A percentile compares a stretch with the other conserved stretches of the same genome.
Conservation (phyloP, 2,888 invertebrate genomes). For the Nasonovia ribisnigri region DNA sequence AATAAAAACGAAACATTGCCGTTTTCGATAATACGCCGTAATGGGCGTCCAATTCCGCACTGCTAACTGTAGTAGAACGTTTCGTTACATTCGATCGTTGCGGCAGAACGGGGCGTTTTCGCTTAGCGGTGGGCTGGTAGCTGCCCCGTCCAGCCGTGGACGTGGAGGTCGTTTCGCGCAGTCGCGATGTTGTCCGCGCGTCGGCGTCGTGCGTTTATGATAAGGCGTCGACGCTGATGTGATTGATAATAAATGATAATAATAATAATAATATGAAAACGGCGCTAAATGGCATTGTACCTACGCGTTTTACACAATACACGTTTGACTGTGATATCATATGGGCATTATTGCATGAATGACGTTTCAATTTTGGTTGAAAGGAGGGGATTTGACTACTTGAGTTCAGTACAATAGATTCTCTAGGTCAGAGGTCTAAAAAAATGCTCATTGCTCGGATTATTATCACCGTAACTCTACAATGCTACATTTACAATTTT, state of each 20-base stretch:
- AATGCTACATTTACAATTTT: not conserved
- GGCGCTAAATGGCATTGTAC: not conserved
- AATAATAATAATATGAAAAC: constrained; percentile 1
- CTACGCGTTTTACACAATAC: not conserved
- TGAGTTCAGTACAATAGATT: not conserved
- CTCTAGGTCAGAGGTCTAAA: not conserved
- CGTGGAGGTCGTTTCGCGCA: constrained; percentile 45
- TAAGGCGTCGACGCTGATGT: not conserved
- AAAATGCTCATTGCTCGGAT: not conserved
- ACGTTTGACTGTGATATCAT: not conserved
- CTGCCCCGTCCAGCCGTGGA: not conserved
- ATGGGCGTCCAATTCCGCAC: not conserved
- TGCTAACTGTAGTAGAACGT: constrained; percentile 14
- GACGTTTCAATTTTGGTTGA: not conserved
- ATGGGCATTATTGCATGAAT: not conserved
- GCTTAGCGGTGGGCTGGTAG: constrained; percentile 6
- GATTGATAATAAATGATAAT: not conserved
- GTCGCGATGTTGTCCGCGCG: not conserved
- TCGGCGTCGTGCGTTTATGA: not conserved
- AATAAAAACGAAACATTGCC: not conserved
- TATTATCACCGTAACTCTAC: not conserved
- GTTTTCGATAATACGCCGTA: not conserved
- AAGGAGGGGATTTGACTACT: not conserved
- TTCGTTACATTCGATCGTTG: not conserved
- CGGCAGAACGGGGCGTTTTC: constrained; percentile 46